These are phyloP conservation scores for Origma solitaria DNA, from an alignment of 2,113 vertebrate genomes.

Conservation along the genomic window DNA sequence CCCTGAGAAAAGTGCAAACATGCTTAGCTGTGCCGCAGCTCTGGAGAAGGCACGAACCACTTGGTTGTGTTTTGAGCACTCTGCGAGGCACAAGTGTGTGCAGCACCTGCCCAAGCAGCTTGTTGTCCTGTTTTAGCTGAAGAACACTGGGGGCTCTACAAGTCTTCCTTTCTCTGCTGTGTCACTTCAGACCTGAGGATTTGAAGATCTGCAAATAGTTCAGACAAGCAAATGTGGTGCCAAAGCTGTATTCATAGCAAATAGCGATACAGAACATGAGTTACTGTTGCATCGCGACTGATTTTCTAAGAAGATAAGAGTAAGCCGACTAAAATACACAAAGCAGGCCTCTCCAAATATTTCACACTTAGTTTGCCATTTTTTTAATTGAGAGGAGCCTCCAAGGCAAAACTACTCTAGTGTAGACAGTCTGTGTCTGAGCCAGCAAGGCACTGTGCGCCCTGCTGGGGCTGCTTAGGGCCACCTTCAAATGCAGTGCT, in stretches of 20 bases:
- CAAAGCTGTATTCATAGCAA: not conserved
- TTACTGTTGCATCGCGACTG: not conserved
- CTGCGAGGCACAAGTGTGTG: not conserved
- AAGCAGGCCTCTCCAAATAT: not conserved
- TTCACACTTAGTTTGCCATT: not conserved
- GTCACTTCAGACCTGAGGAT: not conserved
- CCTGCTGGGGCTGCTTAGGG: not conserved
- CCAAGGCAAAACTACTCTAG: not conserved
- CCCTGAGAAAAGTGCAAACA: not conserved
- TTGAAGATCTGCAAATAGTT: not conserved
- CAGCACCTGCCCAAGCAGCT: not conserved
- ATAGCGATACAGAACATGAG: not conserved
- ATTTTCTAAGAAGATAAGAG: not conserved
- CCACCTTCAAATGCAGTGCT: not conserved
- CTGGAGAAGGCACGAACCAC: not conserved
- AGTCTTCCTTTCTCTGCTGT: not conserved
- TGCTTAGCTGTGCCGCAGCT: not conserved
- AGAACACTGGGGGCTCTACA: not conserved
- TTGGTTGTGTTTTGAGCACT: not conserved
- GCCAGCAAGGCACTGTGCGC: not conserved
- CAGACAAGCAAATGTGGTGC: slow-evolving; percentile 23
- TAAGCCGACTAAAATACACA: not conserved
- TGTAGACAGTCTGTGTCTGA: not conserved
- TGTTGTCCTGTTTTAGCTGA: not conserved
- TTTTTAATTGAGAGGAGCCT: not conserved